A percentile compares a stretch with the other conserved stretches of the same genome.
These are phyloP conservation scores for Heterodera filipjevi DNA, from an alignment of 2,888 invertebrate species.

Conservation along the genomic window DNA sequence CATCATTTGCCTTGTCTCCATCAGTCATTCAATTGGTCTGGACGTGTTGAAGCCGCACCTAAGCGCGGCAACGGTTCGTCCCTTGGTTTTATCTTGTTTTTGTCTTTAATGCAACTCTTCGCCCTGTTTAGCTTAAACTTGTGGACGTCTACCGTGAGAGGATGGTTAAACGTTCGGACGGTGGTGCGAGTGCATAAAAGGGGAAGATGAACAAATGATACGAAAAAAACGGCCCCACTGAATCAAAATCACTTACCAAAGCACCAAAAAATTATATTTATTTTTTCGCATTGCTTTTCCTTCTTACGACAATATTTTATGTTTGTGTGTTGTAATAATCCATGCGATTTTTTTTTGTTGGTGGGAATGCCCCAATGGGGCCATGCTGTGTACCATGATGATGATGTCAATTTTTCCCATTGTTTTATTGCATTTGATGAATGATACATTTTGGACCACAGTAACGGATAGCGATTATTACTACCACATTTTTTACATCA, in stretches of 20 bases:
- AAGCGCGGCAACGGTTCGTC: conserved; percentile 26
- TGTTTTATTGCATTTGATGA: no score
- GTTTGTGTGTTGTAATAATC: not conserved
- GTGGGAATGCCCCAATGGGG: not conserved
- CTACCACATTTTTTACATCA: no score
- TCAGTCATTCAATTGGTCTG: conserved; percentile 30
- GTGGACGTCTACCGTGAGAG: conserved; percentile 28
- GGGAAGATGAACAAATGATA: not conserved
- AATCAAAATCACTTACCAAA: conserved; percentile 6
- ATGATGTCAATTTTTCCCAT: not conserved
- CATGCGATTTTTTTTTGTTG: not conserved
- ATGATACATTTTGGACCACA: not conserved
- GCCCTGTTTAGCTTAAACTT: conserved; percentile 23
- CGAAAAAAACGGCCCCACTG: not conserved
- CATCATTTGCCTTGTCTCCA: conserved; percentile 35
- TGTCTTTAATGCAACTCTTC: not conserved
- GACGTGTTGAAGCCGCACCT: conserved; percentile 31
- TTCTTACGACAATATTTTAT: no score
- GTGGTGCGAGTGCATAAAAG: not conserved
- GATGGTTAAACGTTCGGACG: conserved; percentile 16
- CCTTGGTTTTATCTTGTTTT: not conserved
- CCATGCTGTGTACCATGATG: no score
- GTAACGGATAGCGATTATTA: no score
- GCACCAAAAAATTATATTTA: not conserved
- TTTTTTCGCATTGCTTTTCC: not conserved